Base-by-base conservation (phyloP, 2,113 vertebrate species). In the Urocitellus parryii region DNA sequence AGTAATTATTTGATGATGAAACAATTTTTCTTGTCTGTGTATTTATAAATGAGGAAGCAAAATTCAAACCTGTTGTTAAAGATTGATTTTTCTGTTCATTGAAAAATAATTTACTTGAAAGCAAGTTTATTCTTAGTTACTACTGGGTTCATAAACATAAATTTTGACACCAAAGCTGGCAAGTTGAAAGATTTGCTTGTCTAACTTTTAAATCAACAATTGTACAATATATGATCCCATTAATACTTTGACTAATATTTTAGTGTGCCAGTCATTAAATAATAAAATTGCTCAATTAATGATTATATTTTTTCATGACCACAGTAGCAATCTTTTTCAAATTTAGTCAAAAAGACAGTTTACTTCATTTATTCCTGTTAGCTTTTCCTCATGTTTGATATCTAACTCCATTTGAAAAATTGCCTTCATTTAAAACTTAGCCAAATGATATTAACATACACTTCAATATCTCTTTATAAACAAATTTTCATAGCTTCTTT, bases 1-100 rank as follows among this genome's bases (percentile, higher is more conserved):
- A 74, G 67, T 96, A 98, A 91, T 95, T 97, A 63, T 92, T 97
- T 96, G 63, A 80, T 74, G 88, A 37, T 96, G 39, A 98, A 98
- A 97, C 29, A 29, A 0, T 96, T 77, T 97, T 96, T 95, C 82
- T 73, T 96, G 93, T 96, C 90, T 97, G 73, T 88, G 39, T 88
- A 94, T 72, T 95, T 97, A 85, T 94, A 97, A 96, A 96, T 86
- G 65, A 96, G 61, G 20, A 91, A 90, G 42, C 45, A 63, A 98
- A 96, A 84, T 89, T 80, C 6, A 95, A 4, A 72, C n/a, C 82
- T 97, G 24, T 67, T 95, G 92, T 93, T 88, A 92, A 56, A 45
- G 81, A 95, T 56, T 97, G 42, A 95, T 97, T 98, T 96, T 98
- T 91, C 12, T 97, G n/a, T 88, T 97, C 16, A 72, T 24, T 91